phyloP scores from a whole-genome alignment of 1,140 invertebrate genomes.

The Camponotus pennsylvanicus region DNA sequence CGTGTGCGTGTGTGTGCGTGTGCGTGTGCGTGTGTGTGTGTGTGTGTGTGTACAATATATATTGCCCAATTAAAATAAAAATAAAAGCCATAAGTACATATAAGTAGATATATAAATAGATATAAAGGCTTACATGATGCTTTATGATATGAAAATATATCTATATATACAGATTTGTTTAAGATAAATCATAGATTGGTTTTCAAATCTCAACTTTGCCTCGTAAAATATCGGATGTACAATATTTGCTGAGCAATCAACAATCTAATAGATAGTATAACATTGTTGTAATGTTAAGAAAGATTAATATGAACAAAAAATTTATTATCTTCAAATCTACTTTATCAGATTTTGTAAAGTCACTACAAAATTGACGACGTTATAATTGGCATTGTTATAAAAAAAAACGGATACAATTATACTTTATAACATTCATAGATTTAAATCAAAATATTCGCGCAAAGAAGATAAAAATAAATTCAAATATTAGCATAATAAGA shows the following conservation, averaged over 20 bases:
- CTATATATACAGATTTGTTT: constrained; percentile 1
- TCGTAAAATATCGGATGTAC: constrained; percentile 15
- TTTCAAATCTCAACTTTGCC: not conserved
- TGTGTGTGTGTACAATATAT: not conserved
- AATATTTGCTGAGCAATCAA: constrained; percentile 24
- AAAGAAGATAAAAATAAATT: constrained; percentile 22
- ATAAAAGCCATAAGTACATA: not conserved
- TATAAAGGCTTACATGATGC: not conserved
- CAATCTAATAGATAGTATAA: constrained; percentile 5
- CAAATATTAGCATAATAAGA: constrained; percentile 10
- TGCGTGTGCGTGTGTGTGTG: not conserved
- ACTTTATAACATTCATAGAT: not conserved
- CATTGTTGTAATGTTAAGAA: not conserved
- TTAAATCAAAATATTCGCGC: not conserved
- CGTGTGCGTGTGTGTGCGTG: no score
- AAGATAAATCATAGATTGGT: not conserved
- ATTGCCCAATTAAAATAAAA: not conserved
- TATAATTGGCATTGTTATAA: not conserved
- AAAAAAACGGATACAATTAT: not conserved
- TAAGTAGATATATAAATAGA: not conserved
- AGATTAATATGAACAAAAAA: not conserved
- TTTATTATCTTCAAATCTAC: not conserved
- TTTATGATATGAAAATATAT: constrained; percentile 1
- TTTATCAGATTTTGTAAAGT: not conserved
- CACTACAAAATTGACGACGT: not conserved